A percentile compares a stretch with the other conserved stretches of the same genome.
phyloP scores from a whole-genome alignment of 1,140 invertebrate genomes.

The Drosophila leontia region DNA sequence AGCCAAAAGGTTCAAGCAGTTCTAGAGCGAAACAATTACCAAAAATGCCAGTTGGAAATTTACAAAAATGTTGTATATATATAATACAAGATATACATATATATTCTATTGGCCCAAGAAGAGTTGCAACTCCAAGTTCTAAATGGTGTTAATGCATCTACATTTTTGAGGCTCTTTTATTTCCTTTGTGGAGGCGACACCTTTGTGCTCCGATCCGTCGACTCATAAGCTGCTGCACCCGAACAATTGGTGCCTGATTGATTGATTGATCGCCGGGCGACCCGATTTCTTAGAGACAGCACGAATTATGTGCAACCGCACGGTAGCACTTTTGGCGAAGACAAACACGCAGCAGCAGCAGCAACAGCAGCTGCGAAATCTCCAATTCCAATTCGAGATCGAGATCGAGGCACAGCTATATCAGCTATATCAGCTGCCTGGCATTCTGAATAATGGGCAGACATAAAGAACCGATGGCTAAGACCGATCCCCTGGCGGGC shows the following conservation, averaged over 20 bases:
- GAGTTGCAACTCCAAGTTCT: not conserved
- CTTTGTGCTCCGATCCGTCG: constrained; percentile 6
- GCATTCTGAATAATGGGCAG: constrained; percentile 38
- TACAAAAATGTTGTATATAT: no score
- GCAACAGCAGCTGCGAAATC: not conserved
- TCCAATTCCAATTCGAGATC: constrained; percentile 9
- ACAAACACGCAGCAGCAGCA: constrained; percentile 38
- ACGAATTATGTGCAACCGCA: constrained; percentile 57
- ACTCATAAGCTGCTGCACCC: constrained; percentile 33
- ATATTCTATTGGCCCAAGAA: not conserved
- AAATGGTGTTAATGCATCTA: not conserved
- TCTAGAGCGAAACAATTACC: constrained; percentile 20
- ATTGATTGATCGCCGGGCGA: constrained; percentile 59
- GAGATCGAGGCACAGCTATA: not conserved
- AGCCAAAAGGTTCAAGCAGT: constrained; percentile 51
- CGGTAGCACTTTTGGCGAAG: constrained; percentile 36
- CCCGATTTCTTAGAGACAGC: constrained; percentile 59
- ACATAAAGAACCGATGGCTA: constrained; percentile 34
- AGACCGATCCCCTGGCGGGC: constrained; percentile 7
- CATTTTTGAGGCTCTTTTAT: not conserved
- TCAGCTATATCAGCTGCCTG: constrained; percentile 1
- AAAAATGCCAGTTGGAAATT: not conserved
- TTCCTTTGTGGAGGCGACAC: constrained; percentile 7
- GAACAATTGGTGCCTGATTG: constrained; percentile 34
- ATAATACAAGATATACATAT: no score